Evolutionary conservation across 2,113 vertebrate genomes (phyloP).

Genomic region (Balaeniceps rex): DNA sequence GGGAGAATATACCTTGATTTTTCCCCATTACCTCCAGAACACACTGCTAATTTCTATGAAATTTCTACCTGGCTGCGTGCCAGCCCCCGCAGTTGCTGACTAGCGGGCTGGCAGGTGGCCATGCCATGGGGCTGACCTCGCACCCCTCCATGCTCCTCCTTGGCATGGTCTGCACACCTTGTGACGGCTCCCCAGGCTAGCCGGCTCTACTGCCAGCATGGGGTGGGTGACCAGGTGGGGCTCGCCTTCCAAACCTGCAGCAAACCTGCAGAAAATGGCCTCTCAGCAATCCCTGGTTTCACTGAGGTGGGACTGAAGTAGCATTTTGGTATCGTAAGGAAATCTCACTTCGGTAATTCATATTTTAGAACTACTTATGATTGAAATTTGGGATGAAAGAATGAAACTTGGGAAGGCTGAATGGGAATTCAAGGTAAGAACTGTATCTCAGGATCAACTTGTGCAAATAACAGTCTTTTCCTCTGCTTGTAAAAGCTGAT

Average conservation of each 20-base stretch:
- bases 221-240: too few relatives aligned
- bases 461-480: neutral
- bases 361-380: neutral
- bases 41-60: neutral
- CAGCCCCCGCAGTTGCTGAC: neutral
- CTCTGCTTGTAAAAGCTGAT: neutral
- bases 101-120: neutral
- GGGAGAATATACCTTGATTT: neutral
- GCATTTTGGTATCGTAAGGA: rapidly evolving
- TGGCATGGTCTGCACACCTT: too few relatives aligned
- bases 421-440: neutral
- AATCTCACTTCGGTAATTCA: neutral
- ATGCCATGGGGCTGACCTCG: neutral
- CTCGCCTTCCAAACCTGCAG: neutral
- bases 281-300: neutral
- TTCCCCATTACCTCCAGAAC: neutral
- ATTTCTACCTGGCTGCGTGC: neutral
- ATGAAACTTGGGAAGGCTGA: neutral
- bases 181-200: rapidly evolving
- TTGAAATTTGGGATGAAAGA: neutral
- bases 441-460: neutral
- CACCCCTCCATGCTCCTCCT: too few relatives aligned
- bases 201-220: rapidly evolving
- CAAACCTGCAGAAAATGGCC: neutral
- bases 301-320: neutral